Base-by-base conservation (phyloP, 2,113 vertebrate genomes). In the Chionodraco myersi region DNA sequence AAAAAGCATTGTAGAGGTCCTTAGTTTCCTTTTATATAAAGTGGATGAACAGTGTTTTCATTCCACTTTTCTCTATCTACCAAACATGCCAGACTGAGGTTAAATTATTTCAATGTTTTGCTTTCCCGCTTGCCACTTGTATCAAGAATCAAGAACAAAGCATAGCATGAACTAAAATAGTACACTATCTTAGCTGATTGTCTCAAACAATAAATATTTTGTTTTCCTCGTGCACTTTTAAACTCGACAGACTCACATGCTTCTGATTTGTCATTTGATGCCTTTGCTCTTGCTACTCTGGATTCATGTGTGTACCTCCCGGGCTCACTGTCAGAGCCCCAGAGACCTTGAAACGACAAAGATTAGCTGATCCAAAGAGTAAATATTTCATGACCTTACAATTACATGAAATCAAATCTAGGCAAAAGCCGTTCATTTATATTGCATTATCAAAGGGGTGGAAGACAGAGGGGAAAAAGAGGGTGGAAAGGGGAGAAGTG, bases 331-430 rank as follows among this genome's bases (percentile, higher is more conserved):
- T 79, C 77, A 78, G 70, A 84, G 79, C 87, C 63, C 89, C 60
- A 70, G 84, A 89, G 89, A 88, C 81, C 79, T 78, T 88, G 75
- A 82, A 65, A 85, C 53, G 67, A 88, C 82, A 87, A 87, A 88
- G 86, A 85, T 79, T 48, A 77, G 68, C 80, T 86, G 65, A 90
- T 89, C 86, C 82, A 68, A 86, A 88, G 51, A 67, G 52, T 93
- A 90, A 91, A 94, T 92, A 94, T 94, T 93, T 91, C 67, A 94
- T 85, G 80, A 84, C 86, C 88, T 86, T 82, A 89, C 85, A 93
- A 85, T 93, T 88, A 91, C 86, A 91, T 73, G 74, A 88, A 91
- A 93, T 91, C 82, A 93, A 92, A 93, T 92, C 85, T 80, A 75
- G 75, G 85, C 80, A 72, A 80, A 92, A 89, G 78, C 77, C 53